Evolutionary conservation across 2,797 vertebrate genomes (phyloP), one percentile per base, ranked within the genome.

Genomic region (Halcyon leucocephala): DNA sequence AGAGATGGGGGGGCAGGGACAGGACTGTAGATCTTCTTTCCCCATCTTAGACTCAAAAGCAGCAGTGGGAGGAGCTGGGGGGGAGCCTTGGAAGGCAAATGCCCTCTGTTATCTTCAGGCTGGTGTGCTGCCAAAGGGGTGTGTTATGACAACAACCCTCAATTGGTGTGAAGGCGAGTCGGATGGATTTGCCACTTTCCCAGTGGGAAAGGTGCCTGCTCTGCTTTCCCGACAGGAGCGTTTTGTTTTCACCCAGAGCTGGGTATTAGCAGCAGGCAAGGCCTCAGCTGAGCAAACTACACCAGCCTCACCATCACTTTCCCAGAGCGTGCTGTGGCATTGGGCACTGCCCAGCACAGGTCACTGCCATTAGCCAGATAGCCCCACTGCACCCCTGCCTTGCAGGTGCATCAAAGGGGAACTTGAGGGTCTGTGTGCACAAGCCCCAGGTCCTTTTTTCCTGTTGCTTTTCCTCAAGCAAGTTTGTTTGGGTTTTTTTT

Each of bases 271-370:
- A 33, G 37, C 12, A 25, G 76, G 22, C 39, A 33, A 88, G 60
- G 41, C 82, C 44, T 89, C 14, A 24, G 51, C 37, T 60, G n/a
- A 85, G 21, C 46, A 89, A 70, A 64, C 24, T 8, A 14, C 62
- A 48, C 12, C 18, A 41, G 54, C 21, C 60, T 37, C 66, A 65
- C 9, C 0, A 1, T 24, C 41, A 87, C 64, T 55, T 37, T 71
- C 57, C 79, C 0, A 0, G 39, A 35, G 18, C 0, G 0, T 19
- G 19, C 51, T 25, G n/a, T 0, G 0, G 54, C 57, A 69, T 9
- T 10, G 0, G 0, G 52, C 64, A 77, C n/a, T 1, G 1, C 76
- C 29, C 1, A 0, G 70, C 48, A 18, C 52, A n/a, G 28, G 78
- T 18, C 46, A 57, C 12, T 2, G 24, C 4, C 80, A 62, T 66